Evolutionary conservation across 2,888 invertebrate genomes (phyloP).

Genomic region (Onthophagus sagittarius): DNA sequence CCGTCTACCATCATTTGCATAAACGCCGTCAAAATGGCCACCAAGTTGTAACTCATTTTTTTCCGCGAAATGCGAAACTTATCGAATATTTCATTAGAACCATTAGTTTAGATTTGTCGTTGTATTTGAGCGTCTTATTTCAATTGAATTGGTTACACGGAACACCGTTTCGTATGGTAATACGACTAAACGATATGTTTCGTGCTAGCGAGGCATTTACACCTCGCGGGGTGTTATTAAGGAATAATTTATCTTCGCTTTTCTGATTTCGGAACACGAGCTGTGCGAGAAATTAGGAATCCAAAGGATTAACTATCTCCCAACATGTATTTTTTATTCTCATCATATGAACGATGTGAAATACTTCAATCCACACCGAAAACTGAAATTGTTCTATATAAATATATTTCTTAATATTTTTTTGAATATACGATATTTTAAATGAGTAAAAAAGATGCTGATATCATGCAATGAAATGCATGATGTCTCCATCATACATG

Average conservation of each 20-base stretch:
- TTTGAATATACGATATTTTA: no score
- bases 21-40: background rate
- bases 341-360: background rate
- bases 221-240: constrained; percentile 26
- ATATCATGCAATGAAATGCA: no score
- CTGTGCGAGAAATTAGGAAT: background rate
- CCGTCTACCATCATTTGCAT: background rate
- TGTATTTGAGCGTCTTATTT: background rate
- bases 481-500: no score
- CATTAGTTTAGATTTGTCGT: background rate
- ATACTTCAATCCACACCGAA: no score
- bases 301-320: background rate
- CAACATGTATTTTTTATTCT: background rate
- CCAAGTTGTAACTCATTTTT: background rate
- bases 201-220: constrained; percentile 27
- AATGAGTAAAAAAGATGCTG: no score
- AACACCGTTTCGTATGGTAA: background rate
- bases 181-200: constrained; percentile 27
- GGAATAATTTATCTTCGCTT: constrained; percentile 24
- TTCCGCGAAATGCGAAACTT: background rate
- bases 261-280: background rate
- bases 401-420: no score
- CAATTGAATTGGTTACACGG: background rate
- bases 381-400: no score
- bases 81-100: background rate